phyloP scores from a whole-genome alignment of 2,888 invertebrate genomes.

The Gastracanthus pulcherrimus region DNA sequence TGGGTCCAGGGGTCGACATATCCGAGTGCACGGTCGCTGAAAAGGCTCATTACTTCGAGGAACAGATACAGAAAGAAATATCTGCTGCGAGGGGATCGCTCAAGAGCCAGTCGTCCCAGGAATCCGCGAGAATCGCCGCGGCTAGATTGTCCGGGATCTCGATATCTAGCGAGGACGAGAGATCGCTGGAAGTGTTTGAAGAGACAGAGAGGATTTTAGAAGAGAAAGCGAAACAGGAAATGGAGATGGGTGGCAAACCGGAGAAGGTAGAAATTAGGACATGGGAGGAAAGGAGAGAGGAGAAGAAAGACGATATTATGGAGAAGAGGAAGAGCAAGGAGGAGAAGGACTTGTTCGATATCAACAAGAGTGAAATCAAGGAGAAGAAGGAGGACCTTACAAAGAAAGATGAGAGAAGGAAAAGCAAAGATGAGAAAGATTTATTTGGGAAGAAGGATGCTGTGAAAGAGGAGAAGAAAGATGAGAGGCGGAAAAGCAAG shows the following conservation, averaged over 20 bases:
- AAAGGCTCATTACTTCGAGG: slow-evolving; percentile 81
- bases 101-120: slow-evolving; percentile 60
- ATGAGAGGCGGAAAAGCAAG: slow-evolving; percentile 29
- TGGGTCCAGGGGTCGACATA: slow-evolving; percentile 75
- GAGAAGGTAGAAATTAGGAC: slow-evolving; percentile 38
- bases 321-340: slow-evolving; percentile 25
- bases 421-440: too few relatives aligned
- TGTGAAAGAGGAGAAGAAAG: slow-evolving; percentile 34
- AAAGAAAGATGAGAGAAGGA: slow-evolving; percentile 32
- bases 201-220: slow-evolving; percentile 48
- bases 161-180: slow-evolving; percentile 54
- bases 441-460: background rate
- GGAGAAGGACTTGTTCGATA: slow-evolving; percentile 1
- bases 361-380: slow-evolving; percentile 26
- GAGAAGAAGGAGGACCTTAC: slow-evolving; percentile 31
- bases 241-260: slow-evolving; percentile 11
- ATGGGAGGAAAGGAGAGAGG: slow-evolving; percentile 39
- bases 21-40: slow-evolving; percentile 80
- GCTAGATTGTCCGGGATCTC: slow-evolving; percentile 53
- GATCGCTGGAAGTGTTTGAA: slow-evolving; percentile 49
- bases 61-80: slow-evolving; percentile 81
- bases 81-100: slow-evolving; percentile 61
- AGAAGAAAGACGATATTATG: slow-evolving; percentile 30
- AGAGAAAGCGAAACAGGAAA: slow-evolving; percentile 36
- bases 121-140: slow-evolving; percentile 34